Evolutionary conservation across 2,797 vertebrate genomes (phyloP).

Genomic region (Rhinophrynus dorsalis): DNA sequence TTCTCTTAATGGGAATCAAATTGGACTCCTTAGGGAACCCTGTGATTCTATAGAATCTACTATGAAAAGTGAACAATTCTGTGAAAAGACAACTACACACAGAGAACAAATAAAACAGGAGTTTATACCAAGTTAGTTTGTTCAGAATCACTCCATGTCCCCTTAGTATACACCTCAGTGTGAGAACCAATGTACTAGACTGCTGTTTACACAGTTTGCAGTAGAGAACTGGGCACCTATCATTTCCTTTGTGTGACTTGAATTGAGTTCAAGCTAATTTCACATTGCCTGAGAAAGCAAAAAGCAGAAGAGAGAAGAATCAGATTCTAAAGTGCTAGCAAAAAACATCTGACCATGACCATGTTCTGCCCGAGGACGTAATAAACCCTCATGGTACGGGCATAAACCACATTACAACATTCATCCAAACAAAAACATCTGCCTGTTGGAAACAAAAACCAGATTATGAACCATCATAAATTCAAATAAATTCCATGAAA

Average conservation of each 20-base stretch:
- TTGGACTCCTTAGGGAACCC: too few relatives aligned
- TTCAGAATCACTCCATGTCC: too few relatives aligned
- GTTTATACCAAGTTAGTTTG: too few relatives aligned
- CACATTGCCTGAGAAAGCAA: constrained; percentile 2
- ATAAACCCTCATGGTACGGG: constrained; percentile 4
- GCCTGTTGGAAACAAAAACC: constrained; percentile 5
- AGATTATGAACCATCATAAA: neutral
- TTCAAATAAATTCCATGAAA: neutral
- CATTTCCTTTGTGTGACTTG: constrained; percentile 1
- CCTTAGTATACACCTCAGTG: too few relatives aligned
- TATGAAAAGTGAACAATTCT: too few relatives aligned
- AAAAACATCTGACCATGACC: constrained; percentile 14
- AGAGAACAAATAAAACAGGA: too few relatives aligned
- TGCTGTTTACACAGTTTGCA: neutral
- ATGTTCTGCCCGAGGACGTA: constrained; percentile 1
- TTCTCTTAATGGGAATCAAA: too few relatives aligned
- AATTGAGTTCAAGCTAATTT: constrained; percentile 32
- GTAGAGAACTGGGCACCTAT: neutral
- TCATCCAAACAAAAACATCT: constrained; percentile 32
- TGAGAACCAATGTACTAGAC: neutral
- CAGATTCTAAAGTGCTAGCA: neutral
- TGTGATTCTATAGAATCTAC: too few relatives aligned
- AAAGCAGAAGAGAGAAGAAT: neutral
- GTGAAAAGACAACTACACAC: too few relatives aligned
- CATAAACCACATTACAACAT: constrained; percentile 16